A percentile compares a stretch with the other conserved stretches of the same genome.
These are phyloP conservation scores for Spatulosminthurus flaviceps DNA, from an alignment of 2,888 invertebrate genomes.

Conservation along the genomic window DNA sequence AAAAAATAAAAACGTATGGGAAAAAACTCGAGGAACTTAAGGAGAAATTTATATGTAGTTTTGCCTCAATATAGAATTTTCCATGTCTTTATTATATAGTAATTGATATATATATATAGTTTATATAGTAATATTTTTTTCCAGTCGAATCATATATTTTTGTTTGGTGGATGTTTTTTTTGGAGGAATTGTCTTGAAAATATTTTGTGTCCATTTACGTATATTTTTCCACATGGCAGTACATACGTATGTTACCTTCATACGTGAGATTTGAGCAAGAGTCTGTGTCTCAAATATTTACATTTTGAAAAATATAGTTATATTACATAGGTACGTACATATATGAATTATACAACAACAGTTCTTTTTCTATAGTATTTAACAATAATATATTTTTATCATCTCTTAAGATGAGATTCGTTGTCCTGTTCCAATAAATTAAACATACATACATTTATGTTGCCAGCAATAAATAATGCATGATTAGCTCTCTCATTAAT, in stretches of 20 bases:
- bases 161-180: neutral
- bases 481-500: no score
- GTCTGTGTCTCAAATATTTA: slow-evolving; percentile 7
- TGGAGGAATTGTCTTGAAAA: slow-evolving; percentile 14
- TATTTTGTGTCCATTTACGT: slow-evolving; percentile 13
- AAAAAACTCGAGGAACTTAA: no score
- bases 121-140: neutral
- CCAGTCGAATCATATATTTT: slow-evolving; percentile 11
- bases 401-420: neutral
- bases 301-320: neutral
- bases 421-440: neutral
- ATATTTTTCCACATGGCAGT: slow-evolving; percentile 40
- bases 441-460: no score
- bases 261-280: slow-evolving; percentile 35
- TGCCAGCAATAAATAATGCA: no score
- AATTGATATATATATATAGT: no score
- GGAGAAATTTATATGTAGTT: no score
- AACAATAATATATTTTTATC: neutral
- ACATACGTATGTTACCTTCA: slow-evolving; percentile 35
- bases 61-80: slow-evolving; percentile 14
- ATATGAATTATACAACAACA: slow-evolving; percentile 18
- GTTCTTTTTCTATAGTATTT: neutral
- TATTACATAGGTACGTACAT: neutral
- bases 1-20: no score
- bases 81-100: slow-evolving; percentile 5